Conservation (phyloP, 2,888 invertebrate species). For the Erannis defoliaria region DNA sequence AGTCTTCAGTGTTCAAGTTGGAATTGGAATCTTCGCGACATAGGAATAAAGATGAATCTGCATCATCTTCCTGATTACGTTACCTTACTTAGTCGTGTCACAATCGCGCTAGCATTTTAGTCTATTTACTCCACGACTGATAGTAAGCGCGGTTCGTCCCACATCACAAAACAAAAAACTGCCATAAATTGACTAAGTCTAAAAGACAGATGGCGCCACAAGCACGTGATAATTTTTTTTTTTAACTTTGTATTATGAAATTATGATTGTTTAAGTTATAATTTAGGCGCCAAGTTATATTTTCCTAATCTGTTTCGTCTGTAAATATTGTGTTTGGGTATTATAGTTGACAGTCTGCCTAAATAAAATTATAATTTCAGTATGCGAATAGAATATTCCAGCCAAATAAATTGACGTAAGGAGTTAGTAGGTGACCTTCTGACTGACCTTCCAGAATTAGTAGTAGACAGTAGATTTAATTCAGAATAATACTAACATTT, state of each 20-base stretch:
- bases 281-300: background rate
- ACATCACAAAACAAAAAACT: background rate
- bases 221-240: background rate
- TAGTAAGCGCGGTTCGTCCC: no score
- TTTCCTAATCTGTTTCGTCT: background rate
- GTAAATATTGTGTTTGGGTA: background rate
- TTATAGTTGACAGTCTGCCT: no score
- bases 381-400: no score
- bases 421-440: no score
- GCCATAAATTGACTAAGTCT: background rate
- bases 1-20: constrained; percentile 24
- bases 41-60: background rate
- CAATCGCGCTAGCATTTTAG: background rate
- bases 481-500: no score
- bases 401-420: no score
- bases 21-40: background rate
- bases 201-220: background rate
- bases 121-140: no score
- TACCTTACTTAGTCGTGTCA: background rate
- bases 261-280: background rate
- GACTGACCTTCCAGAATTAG: no score
- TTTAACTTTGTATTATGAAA: background rate
- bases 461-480: no score
- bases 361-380: no score
- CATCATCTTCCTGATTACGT: background rate